Conservation (phyloP, 1,140 invertebrate genomes). For the Neotoxoptera formosana region DNA sequence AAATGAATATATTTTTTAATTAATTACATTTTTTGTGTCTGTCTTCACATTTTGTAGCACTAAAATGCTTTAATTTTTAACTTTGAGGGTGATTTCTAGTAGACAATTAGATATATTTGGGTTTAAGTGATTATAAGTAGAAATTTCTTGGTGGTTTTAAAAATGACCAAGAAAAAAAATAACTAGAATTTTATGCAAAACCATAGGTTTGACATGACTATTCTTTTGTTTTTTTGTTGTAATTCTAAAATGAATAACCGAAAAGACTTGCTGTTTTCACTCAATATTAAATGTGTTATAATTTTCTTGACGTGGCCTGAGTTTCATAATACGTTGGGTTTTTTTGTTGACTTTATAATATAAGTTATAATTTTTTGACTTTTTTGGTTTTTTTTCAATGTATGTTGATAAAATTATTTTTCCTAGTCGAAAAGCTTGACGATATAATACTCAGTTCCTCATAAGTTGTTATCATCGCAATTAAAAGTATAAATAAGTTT, state of each 20-base stretch:
- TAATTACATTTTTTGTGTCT: not conserved
- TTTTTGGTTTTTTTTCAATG: too few species aligned
- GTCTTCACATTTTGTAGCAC: not conserved
- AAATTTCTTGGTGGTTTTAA: too few species aligned
- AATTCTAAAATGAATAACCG: not conserved
- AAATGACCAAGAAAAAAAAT: too few species aligned
- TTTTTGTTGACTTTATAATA: not conserved
- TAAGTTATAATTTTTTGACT: too few species aligned
- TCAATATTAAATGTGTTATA: too few species aligned
- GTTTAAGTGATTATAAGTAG: too few species aligned
- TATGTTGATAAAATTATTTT: too few species aligned
- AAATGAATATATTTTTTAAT: not conserved
- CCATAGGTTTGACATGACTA: not conserved
- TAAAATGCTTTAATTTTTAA: not conserved
- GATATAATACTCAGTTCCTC: too few species aligned
- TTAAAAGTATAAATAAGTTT: too few species aligned
- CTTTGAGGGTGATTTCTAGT: not conserved
- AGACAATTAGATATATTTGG: not conserved
- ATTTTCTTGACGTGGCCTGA: not conserved
- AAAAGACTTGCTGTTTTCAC: not conserved
- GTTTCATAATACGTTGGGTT: not conserved
- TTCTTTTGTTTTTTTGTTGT: not conserved
- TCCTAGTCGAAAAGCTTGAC: too few species aligned
- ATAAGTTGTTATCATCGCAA: too few species aligned
- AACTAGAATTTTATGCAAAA: not conserved